Evolutionary conservation across 2,797 vertebrate genomes (phyloP).

Genomic region (Stomatorhinus walkeri): DNA sequence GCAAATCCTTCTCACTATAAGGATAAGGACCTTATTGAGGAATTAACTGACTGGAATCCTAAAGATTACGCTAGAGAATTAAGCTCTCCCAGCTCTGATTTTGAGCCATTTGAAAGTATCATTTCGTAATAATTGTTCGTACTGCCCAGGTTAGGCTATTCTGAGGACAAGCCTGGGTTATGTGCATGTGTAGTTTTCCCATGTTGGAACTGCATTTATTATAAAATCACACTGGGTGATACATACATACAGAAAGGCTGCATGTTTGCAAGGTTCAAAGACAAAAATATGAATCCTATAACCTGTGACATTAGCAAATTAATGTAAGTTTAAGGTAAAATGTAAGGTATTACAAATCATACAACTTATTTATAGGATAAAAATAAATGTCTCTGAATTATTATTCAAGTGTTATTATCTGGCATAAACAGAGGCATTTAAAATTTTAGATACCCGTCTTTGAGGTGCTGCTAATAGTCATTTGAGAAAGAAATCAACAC

Average conservation of each 20-base stretch:
- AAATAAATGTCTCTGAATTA: not conserved
- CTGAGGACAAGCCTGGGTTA: not conserved
- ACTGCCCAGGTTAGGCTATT: not conserved
- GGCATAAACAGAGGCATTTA: not conserved
- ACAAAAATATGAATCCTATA: not conserved
- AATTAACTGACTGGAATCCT: not conserved
- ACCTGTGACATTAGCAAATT: not conserved
- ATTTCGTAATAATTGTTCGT: not conserved
- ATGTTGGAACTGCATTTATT: not conserved
- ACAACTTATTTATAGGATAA: not conserved
- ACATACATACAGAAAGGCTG: not conserved
- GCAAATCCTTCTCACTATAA: conserved; percentile 33
- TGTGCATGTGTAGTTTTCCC: not conserved
- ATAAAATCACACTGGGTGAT: not conserved
- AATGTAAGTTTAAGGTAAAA: not conserved
- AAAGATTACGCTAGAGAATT: not conserved
- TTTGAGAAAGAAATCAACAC: too few relatives aligned
- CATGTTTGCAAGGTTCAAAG: not conserved
- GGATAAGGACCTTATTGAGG: not conserved
- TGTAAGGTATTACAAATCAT: not conserved
- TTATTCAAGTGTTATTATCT: not conserved
- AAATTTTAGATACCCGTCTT: not conserved
- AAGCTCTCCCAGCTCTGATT: not conserved
- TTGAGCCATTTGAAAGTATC: not conserved
- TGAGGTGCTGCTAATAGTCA: not conserved